Base-by-base conservation (phyloP, 1,140 invertebrate species). In the Gyrodactylus bullatarudis region DNA sequence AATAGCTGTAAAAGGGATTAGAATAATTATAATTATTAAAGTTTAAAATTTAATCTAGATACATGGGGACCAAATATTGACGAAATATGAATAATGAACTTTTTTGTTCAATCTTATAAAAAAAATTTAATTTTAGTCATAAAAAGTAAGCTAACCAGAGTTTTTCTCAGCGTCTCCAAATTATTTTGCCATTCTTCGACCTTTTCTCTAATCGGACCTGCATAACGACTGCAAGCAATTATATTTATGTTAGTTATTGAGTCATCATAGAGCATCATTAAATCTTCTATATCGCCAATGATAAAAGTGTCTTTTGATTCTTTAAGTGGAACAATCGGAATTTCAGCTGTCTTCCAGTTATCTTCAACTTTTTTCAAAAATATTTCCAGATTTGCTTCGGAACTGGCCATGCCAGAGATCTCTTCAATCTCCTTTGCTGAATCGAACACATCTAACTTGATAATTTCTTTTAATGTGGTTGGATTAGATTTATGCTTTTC, bases 161-260 rank as follows among this genome's bases (percentile, higher is more conserved):
- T 89, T 76, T 83, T 86, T 0, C 84, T 81, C 78, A 90, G 89
- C 0, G 88, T 77, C 34, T 89, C 86, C 75, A 91, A 78, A 24
- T 86, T 83, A 54, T 81, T 83, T 0, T 82, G 79, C 89, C 88
- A 90, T 72, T 89, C 87, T 26, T 89, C 86, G 0, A 90, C 87
- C 70, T 85, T 81, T 2, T 83, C 77, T 78, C 87, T 88, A 70
- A 91, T 89, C 0, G 87, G 87, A 0, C 86, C 87, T 54, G 88
- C 87, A 78, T 89, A 85, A 26, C 87, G 83, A 0, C 88, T 89
- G 76, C 87, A 88, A 0, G 86, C 84, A 69, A 91, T 89, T 0
- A 88, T 91, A 75, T 85, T 86, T 8, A 91, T 84, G 77, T 87
- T 87, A 23, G 90, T 89, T 78, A 87, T 88, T 75, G 87, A 87